Evolutionary conservation across 2,797 vertebrate genomes (phyloP).

Genomic region (Paratrypauchen microcephalus): DNA sequence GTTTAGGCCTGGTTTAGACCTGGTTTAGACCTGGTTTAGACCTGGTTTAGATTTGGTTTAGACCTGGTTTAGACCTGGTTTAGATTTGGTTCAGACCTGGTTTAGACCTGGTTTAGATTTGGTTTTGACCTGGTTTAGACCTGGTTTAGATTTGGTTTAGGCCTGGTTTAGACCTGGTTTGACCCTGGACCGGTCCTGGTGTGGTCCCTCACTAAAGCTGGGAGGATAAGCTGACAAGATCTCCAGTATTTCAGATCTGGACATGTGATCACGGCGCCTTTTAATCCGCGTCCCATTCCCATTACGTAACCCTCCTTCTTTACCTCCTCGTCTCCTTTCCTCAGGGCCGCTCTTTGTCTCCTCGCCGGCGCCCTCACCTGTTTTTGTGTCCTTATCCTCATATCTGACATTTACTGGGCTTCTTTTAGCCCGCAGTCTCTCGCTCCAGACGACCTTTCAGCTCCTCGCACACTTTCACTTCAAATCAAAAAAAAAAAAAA

Average conservation of each 20-base stretch:
- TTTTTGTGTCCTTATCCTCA: conserved; percentile 19
- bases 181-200: too few species aligned
- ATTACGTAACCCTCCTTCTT: background rate
- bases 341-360: background rate
- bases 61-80: too few species aligned
- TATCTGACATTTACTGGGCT: conserved; percentile 8
- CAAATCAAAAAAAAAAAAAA: background rate
- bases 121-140: too few species aligned
- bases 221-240: background rate
- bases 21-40: too few species aligned
- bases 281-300: background rate
- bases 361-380: background rate
- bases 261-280: background rate
- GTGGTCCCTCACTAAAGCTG: background rate
- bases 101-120: too few species aligned
- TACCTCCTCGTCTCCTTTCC: background rate
- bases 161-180: background rate
- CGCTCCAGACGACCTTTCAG: conserved; percentile 3
- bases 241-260: background rate
- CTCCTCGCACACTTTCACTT: background rate
- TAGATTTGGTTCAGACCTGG: too few species aligned
- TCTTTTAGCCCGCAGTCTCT: conserved; percentile 7
- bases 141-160: background rate
- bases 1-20: too few species aligned
- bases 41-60: too few species aligned